phyloP scores from a whole-genome alignment of 2,888 invertebrate genomes.

The Cheilosia impressa region DNA sequence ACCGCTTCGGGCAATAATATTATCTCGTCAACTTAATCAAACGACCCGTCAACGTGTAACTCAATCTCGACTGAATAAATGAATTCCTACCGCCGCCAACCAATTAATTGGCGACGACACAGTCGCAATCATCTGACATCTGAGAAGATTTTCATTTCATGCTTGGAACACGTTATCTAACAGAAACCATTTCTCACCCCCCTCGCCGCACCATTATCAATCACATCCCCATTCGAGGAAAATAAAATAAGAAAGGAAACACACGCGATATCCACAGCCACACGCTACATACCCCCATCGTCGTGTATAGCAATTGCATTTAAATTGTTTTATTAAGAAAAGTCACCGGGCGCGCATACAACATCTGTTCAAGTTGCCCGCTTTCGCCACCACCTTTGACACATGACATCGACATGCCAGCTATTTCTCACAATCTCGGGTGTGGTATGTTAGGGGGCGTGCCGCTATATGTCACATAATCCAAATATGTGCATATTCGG shows the following conservation, averaged over 20 bases:
- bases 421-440: background rate
- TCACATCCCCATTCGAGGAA: slow-evolving; percentile 10
- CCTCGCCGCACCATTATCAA: background rate
- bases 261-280: slow-evolving; percentile 13
- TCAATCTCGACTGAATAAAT: slow-evolving; percentile 48
- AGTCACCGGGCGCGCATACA: slow-evolving; percentile 18
- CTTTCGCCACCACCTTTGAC: background rate
- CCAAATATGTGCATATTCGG: slow-evolving; percentile 7
- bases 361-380: slow-evolving; percentile 35
- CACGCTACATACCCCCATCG: slow-evolving; percentile 9
- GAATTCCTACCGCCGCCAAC: slow-evolving; percentile 27
- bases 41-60: slow-evolving; percentile 36
- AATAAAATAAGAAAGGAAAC: background rate
- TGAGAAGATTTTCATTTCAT: slow-evolving; percentile 27
- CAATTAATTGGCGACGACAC: slow-evolving; percentile 55
- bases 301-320: slow-evolving; percentile 35
- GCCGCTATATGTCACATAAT: slow-evolving; percentile 27
- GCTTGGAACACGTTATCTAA: slow-evolving; percentile 26
- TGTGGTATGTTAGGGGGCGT: slow-evolving; percentile 7
- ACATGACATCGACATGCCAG: slow-evolving; percentile 16
- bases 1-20: slow-evolving; percentile 24
- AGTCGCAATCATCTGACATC: slow-evolving; percentile 19
- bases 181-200: background rate
- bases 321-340: slow-evolving; percentile 48
- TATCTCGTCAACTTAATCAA: slow-evolving; percentile 58